Conservation (phyloP, 2,113 vertebrate species). For the Seriola aureovittata region DNA sequence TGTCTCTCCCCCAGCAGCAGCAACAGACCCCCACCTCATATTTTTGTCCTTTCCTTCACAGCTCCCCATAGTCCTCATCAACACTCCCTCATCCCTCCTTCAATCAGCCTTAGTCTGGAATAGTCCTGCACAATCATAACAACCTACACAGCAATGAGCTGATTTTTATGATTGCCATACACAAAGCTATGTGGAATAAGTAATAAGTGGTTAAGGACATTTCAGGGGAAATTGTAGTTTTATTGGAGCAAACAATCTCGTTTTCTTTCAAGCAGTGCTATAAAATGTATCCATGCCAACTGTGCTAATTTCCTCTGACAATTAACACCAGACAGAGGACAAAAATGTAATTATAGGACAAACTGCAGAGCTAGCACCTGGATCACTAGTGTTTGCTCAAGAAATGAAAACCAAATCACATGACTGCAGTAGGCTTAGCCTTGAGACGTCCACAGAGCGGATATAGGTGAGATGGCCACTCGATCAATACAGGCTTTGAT, state of each 20-base stretch:
- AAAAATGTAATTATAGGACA: conserved; percentile 60
- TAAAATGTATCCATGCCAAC: not conserved
- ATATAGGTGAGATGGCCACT: conserved; percentile 34
- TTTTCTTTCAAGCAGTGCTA: conserved; percentile 3
- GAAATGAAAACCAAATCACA: conserved; percentile 62
- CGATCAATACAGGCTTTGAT: conserved; percentile 68
- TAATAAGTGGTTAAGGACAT: not conserved
- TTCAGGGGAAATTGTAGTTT: conserved; percentile 1
- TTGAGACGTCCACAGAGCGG: conserved; percentile 38
- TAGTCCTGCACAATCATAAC: conserved; percentile 17
- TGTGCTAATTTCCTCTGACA: conserved; percentile 6
- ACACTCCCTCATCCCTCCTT: conserved; percentile 12
- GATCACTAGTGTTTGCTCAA: conserved; percentile 66
- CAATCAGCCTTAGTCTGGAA: conserved; percentile 34
- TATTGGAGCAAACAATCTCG: conserved; percentile 1
- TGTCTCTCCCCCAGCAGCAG: conserved; percentile 15
- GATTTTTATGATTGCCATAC: not conserved
- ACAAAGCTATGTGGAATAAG: not conserved
- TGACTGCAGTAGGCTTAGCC: conserved; percentile 45
- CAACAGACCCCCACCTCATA: conserved; percentile 38
- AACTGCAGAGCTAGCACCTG: conserved; percentile 37
- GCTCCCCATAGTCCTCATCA: conserved; percentile 41
- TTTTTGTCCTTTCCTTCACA: conserved; percentile 48
- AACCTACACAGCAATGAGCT: not conserved
- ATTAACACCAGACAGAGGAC: conserved; percentile 26